A percentile compares a stretch with the other conserved stretches of the same genome.
These are phyloP conservation scores for Trididemnum nubilum DNA, from an alignment of 23 tunicate genomes.

Conservation along the genomic window DNA sequence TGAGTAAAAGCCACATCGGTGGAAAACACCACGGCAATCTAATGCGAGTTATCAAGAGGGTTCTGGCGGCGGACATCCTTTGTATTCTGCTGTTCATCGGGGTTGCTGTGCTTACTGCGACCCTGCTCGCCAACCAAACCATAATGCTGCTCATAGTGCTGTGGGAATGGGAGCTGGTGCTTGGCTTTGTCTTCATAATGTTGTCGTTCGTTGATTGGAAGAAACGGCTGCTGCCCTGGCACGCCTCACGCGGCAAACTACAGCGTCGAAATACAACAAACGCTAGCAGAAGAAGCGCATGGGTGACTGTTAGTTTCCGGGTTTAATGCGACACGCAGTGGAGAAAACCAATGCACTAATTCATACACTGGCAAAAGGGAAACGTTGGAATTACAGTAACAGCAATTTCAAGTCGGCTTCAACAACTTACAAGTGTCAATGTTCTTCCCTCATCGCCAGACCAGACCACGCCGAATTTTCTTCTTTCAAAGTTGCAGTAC, in stretches of 20 bases:
- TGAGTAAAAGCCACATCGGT: background rate
- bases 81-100: constrained; percentile 51
- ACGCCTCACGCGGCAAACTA: background rate
- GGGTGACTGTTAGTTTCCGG: background rate
- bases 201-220: constrained; percentile 62
- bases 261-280: background rate
- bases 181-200: constrained; percentile 58
- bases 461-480: too few relatives aligned
- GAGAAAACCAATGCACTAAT: too few relatives aligned
- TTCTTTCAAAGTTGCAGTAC: too few relatives aligned
- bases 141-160: constrained; percentile 26
- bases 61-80: constrained; percentile 49
- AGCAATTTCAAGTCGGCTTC: too few relatives aligned
- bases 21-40: background rate
- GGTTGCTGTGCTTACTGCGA: constrained; percentile 29
- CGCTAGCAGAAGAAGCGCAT: background rate
- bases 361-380: too few relatives aligned
- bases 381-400: too few relatives aligned
- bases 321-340: constrained; percentile 32
- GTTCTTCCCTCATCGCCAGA: too few relatives aligned
- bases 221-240: constrained; percentile 48
- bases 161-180: constrained; percentile 47
- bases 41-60: constrained; percentile 34
- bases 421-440: too few relatives aligned
- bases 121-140: constrained; percentile 23